Evolutionary conservation across 1,140 invertebrate genomes (phyloP).

Genomic region (Bombus vancouverensis): DNA sequence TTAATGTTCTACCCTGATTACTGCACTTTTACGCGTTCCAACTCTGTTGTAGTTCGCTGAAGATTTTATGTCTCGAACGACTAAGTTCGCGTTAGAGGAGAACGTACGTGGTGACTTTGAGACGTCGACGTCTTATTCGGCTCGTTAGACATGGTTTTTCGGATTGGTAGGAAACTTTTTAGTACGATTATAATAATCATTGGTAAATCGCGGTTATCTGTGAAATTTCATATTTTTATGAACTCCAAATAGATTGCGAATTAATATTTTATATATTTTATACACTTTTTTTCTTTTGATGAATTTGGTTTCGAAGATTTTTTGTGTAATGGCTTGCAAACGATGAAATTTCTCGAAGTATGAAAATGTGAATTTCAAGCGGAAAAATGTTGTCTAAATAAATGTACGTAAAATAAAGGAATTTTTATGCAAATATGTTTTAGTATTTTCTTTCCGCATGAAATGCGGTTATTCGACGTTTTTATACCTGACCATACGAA

Average conservation of each 20-base stretch:
- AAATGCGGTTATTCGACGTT: background rate
- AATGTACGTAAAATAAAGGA: background rate
- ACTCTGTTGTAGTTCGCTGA: background rate
- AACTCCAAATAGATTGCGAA: background rate
- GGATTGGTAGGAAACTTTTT: too few relatives aligned
- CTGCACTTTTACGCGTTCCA: slow-evolving; percentile 2
- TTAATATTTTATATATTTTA: too few relatives aligned
- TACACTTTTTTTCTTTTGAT: background rate
- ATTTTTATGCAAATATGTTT: background rate
- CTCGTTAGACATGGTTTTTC: background rate
- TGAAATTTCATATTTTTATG: background rate
- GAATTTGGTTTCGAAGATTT: background rate
- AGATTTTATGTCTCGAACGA: background rate
- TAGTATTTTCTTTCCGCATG: background rate
- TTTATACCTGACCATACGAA: background rate
- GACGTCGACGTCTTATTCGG: background rate
- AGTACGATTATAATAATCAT: too few relatives aligned
- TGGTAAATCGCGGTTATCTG: too few relatives aligned
- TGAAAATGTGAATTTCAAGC: background rate
- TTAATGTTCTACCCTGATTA: slow-evolving; percentile 29
- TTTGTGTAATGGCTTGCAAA: background rate
- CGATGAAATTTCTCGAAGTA: background rate
- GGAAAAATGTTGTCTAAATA: background rate
- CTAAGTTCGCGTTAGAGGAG: background rate
- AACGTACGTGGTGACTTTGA: background rate